phyloP scores from a whole-genome alignment of 2,797 vertebrate genomes.

The Coreius guichenoti region DNA sequence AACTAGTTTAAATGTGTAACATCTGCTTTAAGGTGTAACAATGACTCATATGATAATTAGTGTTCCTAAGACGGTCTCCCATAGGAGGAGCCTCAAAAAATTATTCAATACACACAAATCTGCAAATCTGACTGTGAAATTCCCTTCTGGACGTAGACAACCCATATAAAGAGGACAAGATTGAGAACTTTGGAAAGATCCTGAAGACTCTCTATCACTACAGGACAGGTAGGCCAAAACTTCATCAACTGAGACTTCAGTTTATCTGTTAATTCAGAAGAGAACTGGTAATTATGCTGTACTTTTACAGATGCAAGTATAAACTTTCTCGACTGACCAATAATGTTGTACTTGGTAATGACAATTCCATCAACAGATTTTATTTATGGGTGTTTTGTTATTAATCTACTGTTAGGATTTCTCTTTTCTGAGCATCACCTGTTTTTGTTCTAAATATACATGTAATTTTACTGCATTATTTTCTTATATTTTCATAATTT shows the following conservation, averaged over 20 bases:
- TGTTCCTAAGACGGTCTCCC: background rate
- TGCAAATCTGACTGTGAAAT: background rate
- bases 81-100: background rate
- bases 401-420: background rate
- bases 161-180: background rate
- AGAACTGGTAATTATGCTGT: background rate
- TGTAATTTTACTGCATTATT: background rate
- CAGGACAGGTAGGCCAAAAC: background rate
- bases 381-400: background rate
- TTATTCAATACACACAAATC: background rate
- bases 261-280: background rate
- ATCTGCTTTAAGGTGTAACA: background rate
- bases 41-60: background rate
- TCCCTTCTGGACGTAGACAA: too few relatives aligned
- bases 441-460: background rate
- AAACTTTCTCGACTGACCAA: background rate
- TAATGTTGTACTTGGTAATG: background rate
- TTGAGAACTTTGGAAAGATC: background rate
- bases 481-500: background rate
- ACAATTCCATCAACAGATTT: background rate
- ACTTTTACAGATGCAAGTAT: background rate
- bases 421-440: background rate
- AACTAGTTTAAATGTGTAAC: background rate
- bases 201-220: background rate
- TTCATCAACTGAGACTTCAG: background rate